A percentile compares a stretch with the other conserved stretches of the same genome.
phyloP scores from a whole-genome alignment of 2,888 invertebrate species.

The Branchinecta sandiegonensis region DNA sequence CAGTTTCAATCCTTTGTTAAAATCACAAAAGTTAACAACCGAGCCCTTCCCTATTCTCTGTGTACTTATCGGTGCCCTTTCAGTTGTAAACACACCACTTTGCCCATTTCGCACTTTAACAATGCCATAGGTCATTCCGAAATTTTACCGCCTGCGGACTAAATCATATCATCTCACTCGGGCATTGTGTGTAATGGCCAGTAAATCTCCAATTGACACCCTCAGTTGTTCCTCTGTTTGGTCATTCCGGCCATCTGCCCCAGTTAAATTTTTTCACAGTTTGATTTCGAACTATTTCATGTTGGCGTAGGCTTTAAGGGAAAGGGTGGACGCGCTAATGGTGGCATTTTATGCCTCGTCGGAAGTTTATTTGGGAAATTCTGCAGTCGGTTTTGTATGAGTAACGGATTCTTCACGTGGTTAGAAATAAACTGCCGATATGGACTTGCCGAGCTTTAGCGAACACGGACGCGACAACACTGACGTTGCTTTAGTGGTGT shows the following conservation, averaged over 20 bases:
- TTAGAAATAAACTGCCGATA: too few relatives aligned
- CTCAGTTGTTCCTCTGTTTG: not conserved
- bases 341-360: too few relatives aligned
- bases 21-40: not conserved
- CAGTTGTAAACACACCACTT: constrained; percentile 12
- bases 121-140: constrained; percentile 5
- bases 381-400: too few relatives aligned
- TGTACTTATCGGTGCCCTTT: not conserved
- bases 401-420: too few relatives aligned
- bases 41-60: not conserved
- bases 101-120: constrained; percentile 11
- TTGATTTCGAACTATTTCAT: not conserved
- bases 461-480: too few relatives aligned
- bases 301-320: too few relatives aligned
- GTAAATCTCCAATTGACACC: constrained; percentile 15
- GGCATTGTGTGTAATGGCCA: constrained; percentile 14
- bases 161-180: constrained; percentile 15
- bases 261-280: constrained; percentile 14
- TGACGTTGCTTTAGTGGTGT: too few relatives aligned
- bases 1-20: constrained; percentile 8
- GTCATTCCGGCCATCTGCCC: constrained; percentile 2
- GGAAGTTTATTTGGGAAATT: too few relatives aligned
- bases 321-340: too few relatives aligned
- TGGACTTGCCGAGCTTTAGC: too few relatives aligned
- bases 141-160: constrained; percentile 10